Conservation (phyloP, 2,113 vertebrate species). For the Agapornis roseicollis region DNA sequence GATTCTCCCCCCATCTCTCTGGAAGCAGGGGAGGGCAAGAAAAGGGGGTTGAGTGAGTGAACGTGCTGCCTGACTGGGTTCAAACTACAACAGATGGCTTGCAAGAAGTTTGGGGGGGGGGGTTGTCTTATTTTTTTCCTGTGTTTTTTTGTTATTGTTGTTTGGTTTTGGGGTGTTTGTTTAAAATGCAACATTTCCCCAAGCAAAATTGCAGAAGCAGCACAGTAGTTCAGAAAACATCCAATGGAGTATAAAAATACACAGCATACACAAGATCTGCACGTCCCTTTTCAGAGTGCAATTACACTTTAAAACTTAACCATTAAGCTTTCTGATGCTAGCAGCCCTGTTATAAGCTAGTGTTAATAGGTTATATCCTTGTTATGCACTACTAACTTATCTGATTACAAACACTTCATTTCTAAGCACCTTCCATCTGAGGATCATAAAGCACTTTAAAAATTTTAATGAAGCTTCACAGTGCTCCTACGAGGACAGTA, state of each 20-base stretch:
- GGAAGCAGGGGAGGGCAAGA: no score
- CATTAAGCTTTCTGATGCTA: neutral
- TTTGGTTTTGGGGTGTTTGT: neutral
- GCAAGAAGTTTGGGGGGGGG: neutral
- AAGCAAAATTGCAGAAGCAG: neutral
- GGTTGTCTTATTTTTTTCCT: neutral
- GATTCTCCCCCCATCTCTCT: no score
- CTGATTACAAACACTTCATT: constrained; percentile 34
- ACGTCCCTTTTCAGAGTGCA: neutral
- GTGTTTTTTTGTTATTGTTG: neutral
- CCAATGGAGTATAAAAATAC: neutral
- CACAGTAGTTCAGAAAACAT: neutral
- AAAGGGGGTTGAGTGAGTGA: no score
- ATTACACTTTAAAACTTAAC: neutral
- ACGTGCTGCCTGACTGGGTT: no score
- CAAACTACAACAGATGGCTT: no score
- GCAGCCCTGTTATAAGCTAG: neutral
- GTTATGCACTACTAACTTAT: neutral
- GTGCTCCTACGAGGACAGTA: constrained; percentile 35
- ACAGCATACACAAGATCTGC: neutral
- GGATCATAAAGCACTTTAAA: constrained; percentile 18
- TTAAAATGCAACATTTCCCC: neutral
- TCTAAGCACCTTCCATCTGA: constrained; percentile 1
- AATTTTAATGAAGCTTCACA: constrained; percentile 27
- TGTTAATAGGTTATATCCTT: constrained; percentile 19